Evolutionary conservation across 2,888 invertebrate species (phyloP).

Genomic region (Pediacus dermestoides): DNA sequence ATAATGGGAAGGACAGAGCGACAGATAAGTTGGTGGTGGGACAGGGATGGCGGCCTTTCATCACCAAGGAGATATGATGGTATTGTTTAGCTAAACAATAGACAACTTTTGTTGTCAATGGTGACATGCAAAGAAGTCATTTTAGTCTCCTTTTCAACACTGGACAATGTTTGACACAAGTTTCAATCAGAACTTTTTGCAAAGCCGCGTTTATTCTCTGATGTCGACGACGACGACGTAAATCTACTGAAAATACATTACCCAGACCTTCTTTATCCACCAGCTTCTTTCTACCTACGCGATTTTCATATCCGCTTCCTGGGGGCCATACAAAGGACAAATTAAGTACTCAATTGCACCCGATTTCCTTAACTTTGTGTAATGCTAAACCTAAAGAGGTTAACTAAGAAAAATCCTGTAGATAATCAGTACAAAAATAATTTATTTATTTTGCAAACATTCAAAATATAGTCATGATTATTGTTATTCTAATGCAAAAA

Average conservation of each 20-base stretch:
- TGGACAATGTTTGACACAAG: conserved; percentile 44
- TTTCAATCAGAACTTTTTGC: conserved; percentile 42
- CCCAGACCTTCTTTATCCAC: no score
- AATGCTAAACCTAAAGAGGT: no score
- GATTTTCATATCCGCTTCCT: no score
- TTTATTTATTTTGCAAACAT: no score
- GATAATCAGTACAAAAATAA: no score
- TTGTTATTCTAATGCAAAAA: no score
- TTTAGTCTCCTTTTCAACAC: conserved; percentile 41
- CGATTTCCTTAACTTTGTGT: no score
- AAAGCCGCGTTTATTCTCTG: conserved; percentile 10
- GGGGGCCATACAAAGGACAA: no score
- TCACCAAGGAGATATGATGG: conserved; percentile 48
- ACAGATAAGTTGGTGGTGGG: conserved; percentile 8
- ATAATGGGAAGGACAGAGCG: conserved; percentile 40
- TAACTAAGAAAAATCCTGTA: no score
- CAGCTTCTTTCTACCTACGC: no score
- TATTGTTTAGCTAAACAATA: conserved; percentile 48
- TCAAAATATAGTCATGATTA: no score
- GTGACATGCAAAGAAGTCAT: conserved; percentile 49
- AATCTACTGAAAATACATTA: conserved; percentile 8
- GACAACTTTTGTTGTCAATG: conserved; percentile 48
- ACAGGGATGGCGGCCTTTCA: conserved; percentile 36
- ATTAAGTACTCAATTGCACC: no score
- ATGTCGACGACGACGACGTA: not conserved